phyloP scores from a whole-genome alignment of 1,140 invertebrate species.

The Eueides isabella region DNA sequence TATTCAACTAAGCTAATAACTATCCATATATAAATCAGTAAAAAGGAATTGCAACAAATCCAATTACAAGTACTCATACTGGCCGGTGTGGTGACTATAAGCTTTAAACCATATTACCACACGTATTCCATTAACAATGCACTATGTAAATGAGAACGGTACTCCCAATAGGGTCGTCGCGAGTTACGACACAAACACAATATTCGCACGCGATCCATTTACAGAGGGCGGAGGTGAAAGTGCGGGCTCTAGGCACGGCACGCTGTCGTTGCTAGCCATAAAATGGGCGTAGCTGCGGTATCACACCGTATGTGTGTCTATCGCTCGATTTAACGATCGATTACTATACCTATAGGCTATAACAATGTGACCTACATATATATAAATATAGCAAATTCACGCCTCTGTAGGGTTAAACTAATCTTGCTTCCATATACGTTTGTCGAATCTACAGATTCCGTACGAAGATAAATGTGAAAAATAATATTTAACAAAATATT shows the following conservation, averaged over 20 bases:
- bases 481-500: neutral
- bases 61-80: constrained; percentile 19
- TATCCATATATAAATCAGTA: neutral
- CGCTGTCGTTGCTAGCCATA: constrained; percentile 20
- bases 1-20: neutral
- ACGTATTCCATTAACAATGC: constrained; percentile 31
- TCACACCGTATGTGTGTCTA: constrained; percentile 39
- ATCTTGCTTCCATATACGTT: too few relatives aligned
- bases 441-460: too few relatives aligned
- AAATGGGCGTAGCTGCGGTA: constrained; percentile 54
- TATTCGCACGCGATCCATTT: constrained; percentile 53
- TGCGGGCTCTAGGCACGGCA: constrained; percentile 43
- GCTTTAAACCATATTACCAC: neutral
- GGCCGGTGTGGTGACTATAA: neutral
- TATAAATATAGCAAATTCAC: neutral
- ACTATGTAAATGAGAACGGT: constrained; percentile 39
- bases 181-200: constrained; percentile 46
- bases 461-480: neutral
- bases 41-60: constrained; percentile 12
- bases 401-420: neutral
- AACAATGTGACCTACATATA: neutral
- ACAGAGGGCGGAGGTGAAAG: constrained; percentile 68
- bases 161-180: constrained; percentile 36
- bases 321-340: constrained; percentile 29
- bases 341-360: neutral